A percentile compares a stretch with the other conserved stretches of the same genome.
These are phyloP conservation scores for Xiphorhynchus elegans DNA, from an alignment of 2,113 vertebrate genomes.

Conservation along the genomic window DNA sequence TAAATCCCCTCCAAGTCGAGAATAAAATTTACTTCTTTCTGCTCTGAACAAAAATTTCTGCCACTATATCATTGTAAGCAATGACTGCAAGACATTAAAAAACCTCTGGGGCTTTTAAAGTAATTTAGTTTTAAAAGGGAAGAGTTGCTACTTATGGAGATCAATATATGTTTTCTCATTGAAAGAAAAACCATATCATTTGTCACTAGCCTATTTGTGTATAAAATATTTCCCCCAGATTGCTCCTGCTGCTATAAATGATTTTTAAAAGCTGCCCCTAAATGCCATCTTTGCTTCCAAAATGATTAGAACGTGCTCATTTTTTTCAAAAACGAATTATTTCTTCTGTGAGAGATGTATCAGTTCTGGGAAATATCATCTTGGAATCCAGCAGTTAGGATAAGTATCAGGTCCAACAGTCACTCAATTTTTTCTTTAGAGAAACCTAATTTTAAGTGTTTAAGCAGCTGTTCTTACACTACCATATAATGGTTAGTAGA, in stretches of 20 bases:
- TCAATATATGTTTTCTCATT: background rate
- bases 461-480: background rate
- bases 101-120: background rate
- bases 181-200: background rate
- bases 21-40: background rate
- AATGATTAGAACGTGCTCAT: background rate
- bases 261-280: background rate
- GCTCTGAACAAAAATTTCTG: background rate
- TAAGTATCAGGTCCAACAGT: background rate
- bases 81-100: background rate
- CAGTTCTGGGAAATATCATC: background rate
- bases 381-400: background rate
- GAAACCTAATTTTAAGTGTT: background rate
- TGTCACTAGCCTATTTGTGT: background rate
- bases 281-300: background rate
- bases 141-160: background rate
- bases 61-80: background rate
- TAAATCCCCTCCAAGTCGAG: background rate
- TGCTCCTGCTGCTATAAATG: background rate
- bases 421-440: background rate
- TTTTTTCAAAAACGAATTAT: background rate
- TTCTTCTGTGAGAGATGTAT: background rate
- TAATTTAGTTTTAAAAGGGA: background rate
- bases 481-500: background rate
- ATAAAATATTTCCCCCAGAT: background rate